Base-by-base conservation (phyloP, 2,888 invertebrate species). In the Eurytoma californica region DNA sequence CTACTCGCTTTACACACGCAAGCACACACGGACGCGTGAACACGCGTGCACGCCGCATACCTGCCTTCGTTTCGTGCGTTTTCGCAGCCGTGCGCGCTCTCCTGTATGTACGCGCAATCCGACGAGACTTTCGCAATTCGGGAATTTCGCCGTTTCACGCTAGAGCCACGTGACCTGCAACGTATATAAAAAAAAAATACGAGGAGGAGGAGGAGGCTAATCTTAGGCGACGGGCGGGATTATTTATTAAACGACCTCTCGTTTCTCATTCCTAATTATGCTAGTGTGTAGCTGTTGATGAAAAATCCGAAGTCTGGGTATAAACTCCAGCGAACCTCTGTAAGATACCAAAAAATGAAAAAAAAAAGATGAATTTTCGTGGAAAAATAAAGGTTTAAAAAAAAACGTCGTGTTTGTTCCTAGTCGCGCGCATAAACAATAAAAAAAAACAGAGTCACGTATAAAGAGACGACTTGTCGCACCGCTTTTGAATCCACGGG, bases 381-480 rank as follows among this genome's bases (percentile, higher is more conserved):
- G 57, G 51, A 67, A 39, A 49, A 9, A 49, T n/a, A 18, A 16
- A 61, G 57, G 18, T 67, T 20, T 18, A 67, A 53, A 61, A 61
- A 61, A 61, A n/a, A 47, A 28, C 7, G 39, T 18, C 55, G 80
- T 81, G 83, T 85, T 85, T 83, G 84, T 85, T 85, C 84, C 83
- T 84, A 84, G 84, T 83, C 84, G 83, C 82, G 84, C 83, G 39
- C 39, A 39, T 39, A 39, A 81, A 83, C 30, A 84, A 79, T 24
- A 47, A 39, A 61, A 14, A 53, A 18, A 60, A 47, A 70, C 39
- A n/a, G n/a, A 58, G 47, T 70, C 47, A 16, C 30, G 18, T 24
- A 13, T 14, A 53, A 16, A 16, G 53, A n/a, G 3, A 53, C 53
- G 53, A 53, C 14, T 53, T 16, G n/a, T 53, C 16, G n/a, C 14